Conservation (phyloP, 1,140 invertebrate species). For the Megalopta genalis region DNA sequence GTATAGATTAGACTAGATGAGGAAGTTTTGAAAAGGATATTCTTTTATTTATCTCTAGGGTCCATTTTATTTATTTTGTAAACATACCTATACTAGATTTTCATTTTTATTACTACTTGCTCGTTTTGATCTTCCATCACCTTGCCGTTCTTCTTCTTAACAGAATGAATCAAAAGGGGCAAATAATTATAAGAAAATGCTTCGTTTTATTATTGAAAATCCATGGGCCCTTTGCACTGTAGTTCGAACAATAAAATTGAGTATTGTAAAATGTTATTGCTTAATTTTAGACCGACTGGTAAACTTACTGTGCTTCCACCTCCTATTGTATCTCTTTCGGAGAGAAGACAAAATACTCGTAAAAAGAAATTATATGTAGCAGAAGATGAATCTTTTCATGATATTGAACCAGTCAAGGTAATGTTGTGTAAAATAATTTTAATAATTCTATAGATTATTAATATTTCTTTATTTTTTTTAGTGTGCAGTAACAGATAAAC, state of each 20-base stretch:
- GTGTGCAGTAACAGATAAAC: slow-evolving; percentile 12
- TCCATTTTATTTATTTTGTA: no score
- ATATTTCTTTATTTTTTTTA: slow-evolving; percentile 6
- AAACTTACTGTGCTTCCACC: slow-evolving; percentile 44
- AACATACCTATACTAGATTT: no score
- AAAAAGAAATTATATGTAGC: slow-evolving; percentile 65
- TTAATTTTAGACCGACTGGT: slow-evolving; percentile 27
- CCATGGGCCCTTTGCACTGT: no score
- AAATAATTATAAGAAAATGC: no score
- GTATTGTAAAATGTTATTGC: neutral
- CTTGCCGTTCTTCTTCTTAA: no score
- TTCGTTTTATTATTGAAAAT: no score
- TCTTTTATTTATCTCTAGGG: no score
- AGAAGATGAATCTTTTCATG: slow-evolving; percentile 58
- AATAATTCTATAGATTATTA: neutral
- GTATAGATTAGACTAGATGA: neutral
- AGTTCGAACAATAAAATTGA: no score
- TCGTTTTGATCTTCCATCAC: no score
- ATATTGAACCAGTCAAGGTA: slow-evolving; percentile 62
- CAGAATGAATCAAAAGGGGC: no score
- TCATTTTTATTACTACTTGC: no score
- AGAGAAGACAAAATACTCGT: slow-evolving; percentile 49
- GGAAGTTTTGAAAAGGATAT: no score
- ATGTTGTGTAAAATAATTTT: slow-evolving; percentile 5
- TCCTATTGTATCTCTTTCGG: slow-evolving; percentile 4